phyloP scores from a whole-genome alignment of 2,797 vertebrate species.

The Falco biarmicus region DNA sequence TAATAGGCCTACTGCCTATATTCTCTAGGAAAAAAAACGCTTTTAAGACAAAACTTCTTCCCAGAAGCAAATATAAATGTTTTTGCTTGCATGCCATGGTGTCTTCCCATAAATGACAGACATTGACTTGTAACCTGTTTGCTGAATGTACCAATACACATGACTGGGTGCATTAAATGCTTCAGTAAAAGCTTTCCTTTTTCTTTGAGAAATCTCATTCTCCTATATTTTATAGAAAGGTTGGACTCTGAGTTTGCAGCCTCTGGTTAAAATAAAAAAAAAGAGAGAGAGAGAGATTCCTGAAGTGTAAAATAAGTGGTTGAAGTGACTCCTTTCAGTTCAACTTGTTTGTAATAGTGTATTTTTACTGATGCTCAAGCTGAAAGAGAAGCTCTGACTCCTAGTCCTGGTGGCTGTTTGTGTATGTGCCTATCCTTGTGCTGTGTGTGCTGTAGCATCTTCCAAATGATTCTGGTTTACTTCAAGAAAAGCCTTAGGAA shows the following conservation, averaged over 20 bases:
- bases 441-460: background rate
- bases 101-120: background rate
- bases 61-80: background rate
- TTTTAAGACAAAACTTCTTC: background rate
- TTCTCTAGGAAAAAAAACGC: background rate
- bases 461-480: background rate
- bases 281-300: background rate
- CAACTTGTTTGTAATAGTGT: background rate
- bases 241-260: background rate
- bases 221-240: background rate
- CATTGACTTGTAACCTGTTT: background rate
- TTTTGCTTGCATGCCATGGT: background rate
- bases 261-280: background rate
- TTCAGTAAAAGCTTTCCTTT: background rate
- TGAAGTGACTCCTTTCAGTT: background rate
- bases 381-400: background rate
- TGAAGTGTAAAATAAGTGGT: background rate
- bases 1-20: background rate
- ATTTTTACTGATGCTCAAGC: background rate
- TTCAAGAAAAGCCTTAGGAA: background rate
- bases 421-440: background rate
- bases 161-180: background rate
- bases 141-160: background rate
- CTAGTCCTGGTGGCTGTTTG: background rate
- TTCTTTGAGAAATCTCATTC: background rate